Base-by-base conservation (phyloP, 2,113 vertebrate genomes). In the Daubentonia madagascariensis region DNA sequence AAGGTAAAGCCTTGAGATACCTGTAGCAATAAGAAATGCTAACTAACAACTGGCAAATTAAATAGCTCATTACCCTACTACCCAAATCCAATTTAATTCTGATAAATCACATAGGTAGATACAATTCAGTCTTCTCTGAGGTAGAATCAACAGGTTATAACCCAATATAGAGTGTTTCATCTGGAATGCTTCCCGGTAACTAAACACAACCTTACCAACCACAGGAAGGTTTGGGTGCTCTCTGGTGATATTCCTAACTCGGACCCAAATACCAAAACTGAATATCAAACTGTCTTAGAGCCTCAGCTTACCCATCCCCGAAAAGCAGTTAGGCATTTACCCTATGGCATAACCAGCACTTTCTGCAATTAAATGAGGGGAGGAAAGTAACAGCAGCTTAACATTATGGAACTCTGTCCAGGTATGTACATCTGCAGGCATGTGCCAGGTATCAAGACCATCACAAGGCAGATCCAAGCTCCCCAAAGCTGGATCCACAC, bases 251-350 rank as follows among this genome's bases (percentile, higher is more conserved):
- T 48, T 35, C 76, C 28, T 70, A 85, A 68, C 40, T 18, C 50
- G 4, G n/a, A 94, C 37, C 50, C 59, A 93, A 96, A 95, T 65
- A 89, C 32, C 73, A 93, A 96, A 95, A 86, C 48, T 30, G 40
- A 93, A 20, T 83, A 94, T 61, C 40, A 91, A 67, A 45, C 25
- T 25, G 59, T 80, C n/a, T 72, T 63, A 67, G 67, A 61, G 16
- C 48, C 68, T 91, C n/a, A 13, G 48, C 12, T 94, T 86, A 81
- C 76, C 65, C 57, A 22, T 57, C 20, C 52, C 68, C 23, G 20
- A 75, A 85, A 30, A 72, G 30, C n/a, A 81, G 28, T 37, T 40
- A 57, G 73, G 45, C 85, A 91, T 83, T 93, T 72, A 70, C 12
- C 12, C 67, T 57, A 57, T 35, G 18, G 78, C 7, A 65, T 40